Evolutionary conservation across 2,888 invertebrate genomes (phyloP).

Genomic region (Polietes domitor): DNA sequence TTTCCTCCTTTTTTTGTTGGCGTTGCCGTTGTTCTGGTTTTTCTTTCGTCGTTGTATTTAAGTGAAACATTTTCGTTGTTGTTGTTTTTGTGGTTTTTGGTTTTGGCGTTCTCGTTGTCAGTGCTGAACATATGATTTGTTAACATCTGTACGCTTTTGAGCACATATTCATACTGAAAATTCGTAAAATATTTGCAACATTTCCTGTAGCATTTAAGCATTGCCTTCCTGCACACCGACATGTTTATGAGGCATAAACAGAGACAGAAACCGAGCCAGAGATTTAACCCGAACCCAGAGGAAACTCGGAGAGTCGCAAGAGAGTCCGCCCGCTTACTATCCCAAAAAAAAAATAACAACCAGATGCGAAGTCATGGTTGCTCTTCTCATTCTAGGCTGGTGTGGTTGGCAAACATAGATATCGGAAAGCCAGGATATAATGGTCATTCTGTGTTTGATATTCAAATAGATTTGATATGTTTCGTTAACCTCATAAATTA

Average conservation of each 20-base stretch:
- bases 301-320: neutral
- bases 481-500: conserved; percentile 56
- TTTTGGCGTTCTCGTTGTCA: neutral
- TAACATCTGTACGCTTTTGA: conserved; percentile 57
- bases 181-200: conserved; percentile 49
- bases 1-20: conserved; percentile 11
- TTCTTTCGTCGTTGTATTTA: neutral
- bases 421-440: neutral
- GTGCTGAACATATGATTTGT: conserved; percentile 31
- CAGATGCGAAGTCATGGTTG: conserved; percentile 23
- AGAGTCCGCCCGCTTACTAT: neutral
- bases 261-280: neutral
- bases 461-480: conserved; percentile 35
- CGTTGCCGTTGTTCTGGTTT: neutral
- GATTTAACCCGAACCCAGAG: conserved; percentile 1
- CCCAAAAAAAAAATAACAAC: neutral
- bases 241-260: conserved; percentile 16
- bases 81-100: conserved; percentile 39
- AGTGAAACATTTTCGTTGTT: conserved; percentile 11
- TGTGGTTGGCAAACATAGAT: neutral
- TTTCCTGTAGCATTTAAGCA: conserved; percentile 49
- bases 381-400: neutral
- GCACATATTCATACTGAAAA: conserved; percentile 55
- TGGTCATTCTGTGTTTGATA: neutral
- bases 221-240: conserved; percentile 44